Conservation (phyloP, 2,113 vertebrate genomes). For the Pedionomus torquatus region DNA sequence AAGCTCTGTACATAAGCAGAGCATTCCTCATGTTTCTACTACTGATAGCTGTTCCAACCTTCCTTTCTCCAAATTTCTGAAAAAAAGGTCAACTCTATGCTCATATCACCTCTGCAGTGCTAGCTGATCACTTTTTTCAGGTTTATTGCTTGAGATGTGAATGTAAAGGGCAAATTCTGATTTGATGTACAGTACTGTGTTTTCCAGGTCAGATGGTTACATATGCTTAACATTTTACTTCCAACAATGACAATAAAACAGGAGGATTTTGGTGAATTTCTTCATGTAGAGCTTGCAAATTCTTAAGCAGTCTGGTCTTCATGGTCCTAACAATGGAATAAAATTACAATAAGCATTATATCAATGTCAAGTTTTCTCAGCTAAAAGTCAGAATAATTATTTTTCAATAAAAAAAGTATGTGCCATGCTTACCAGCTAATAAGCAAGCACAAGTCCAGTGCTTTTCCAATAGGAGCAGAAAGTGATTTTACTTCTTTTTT, state of each 20-base stretch:
- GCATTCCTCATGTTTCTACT: background rate
- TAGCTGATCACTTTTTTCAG: background rate
- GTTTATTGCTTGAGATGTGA: background rate
- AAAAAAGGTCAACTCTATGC: background rate
- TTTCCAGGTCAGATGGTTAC: background rate
- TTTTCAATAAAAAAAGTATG: background rate
- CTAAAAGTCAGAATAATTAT: background rate
- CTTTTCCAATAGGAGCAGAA: background rate
- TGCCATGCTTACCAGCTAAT: background rate
- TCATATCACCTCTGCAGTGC: background rate
- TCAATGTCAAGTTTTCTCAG: background rate
- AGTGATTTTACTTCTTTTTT: background rate
- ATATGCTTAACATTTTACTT: background rate
- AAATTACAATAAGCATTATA: background rate
- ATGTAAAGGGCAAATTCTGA: background rate
- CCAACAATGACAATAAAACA: background rate
- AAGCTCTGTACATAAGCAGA: background rate
- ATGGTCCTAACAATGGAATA: background rate
- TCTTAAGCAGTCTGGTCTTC: background rate
- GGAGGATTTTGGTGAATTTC: background rate
- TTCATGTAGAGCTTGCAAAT: background rate
- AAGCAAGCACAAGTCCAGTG: background rate
- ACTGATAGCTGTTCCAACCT: background rate
- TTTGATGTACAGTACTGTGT: background rate
- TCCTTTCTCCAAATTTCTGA: background rate